Base-by-base conservation (phyloP, 1,140 invertebrate species). In the Drosophila pectinifera region DNA sequence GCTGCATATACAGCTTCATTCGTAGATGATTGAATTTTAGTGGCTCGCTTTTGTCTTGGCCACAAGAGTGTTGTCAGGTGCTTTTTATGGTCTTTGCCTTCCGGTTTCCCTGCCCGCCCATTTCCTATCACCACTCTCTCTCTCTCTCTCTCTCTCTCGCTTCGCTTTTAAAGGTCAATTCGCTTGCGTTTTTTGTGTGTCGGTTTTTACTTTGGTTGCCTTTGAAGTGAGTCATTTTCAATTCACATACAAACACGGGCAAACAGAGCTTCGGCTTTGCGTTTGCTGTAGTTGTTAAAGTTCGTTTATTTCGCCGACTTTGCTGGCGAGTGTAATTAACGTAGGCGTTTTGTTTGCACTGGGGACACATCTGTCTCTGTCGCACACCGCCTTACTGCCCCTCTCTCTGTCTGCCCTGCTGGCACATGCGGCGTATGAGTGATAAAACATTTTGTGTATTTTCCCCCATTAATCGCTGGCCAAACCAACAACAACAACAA, bases 211-310 rank as follows among this genome's bases (percentile, higher is more conserved):
- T 68, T 49, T 22, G 61, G 34, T 77, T 70, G 70, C 63, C 61
- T 78, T 72, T 67, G 34, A 63, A 83, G 73, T 83, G 80, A 83
- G 39, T 83, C 80, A 83, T 79, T 79, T 79, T 79, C 72, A 64
- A 83, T 83, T 78, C 59, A 53, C 36, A 68, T 57, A 64, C 42
- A 72, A 54, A 65, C 39, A 78, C 41, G 22, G 41, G 46, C 53
- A 77, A 69, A 67, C 68, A 61, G 53, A 48, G 80, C 79, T 78
- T 68, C 24, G 63, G 31, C 4, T 10, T 53, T 53, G 49, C 34
- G 42, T 73, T 69, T 78, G 51, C 72, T 39, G 39, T 58, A 75
- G 72, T 75, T 65, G 72, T 75, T 75, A 75, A 75, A 65, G 54
- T 75, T 74, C 51, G 53, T 67, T 75, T 73, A 42, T 73, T 70